Base-by-base conservation (phyloP, 2,797 vertebrate genomes). In the Thripadectes ignobilis region DNA sequence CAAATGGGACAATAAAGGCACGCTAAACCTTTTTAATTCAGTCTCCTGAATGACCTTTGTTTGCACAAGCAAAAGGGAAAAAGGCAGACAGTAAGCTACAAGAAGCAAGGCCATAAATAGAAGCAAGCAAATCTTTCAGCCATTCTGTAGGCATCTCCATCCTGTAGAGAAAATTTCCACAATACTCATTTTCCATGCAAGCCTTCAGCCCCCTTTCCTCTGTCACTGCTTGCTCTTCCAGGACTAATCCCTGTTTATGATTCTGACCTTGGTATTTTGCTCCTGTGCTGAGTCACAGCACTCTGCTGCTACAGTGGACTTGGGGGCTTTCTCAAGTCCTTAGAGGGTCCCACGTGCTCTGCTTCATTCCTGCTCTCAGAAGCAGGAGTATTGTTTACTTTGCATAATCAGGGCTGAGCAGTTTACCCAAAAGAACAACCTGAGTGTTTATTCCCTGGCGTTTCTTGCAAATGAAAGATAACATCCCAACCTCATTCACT, bases 361-460 rank as follows among this genome's bases (percentile, higher is more conserved):
- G 38, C 62, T 83, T 62, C 49, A 24, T 29, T 86, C 19, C 65
- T 80, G 30, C 68, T 85, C 32, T 83, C 68, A 74, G 58, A 71
- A 74, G 27, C 41, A 77, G 58, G 72, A 77, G 62, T 62, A 59
- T 51, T 61, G 36, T 65, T 89, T 63, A 57, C 61, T 84, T 83
- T 77, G 20, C 36, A 48, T 85, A 71, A 95, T 82, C 38, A 62
- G 77, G 49, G 51, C 57, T 83, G 84, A 91, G 48, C 54, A 52
- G 39, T 93, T 93, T 89, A 72, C 76, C 54, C 49, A 45, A 65
- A 95, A 93, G 58, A 93, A 75, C 81, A 88, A 80, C 14, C 16
- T 17, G 32, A 72, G 32, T 83, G 23, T 71, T 93, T 82, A 77
- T 80, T 85, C 75, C 52, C 90, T 58, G 34, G 20, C 17, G 34